Evolutionary conservation across 2,888 invertebrate genomes (phyloP), one percentile per base, ranked within the genome.

Genomic region (Drosophila demipolita): DNA sequence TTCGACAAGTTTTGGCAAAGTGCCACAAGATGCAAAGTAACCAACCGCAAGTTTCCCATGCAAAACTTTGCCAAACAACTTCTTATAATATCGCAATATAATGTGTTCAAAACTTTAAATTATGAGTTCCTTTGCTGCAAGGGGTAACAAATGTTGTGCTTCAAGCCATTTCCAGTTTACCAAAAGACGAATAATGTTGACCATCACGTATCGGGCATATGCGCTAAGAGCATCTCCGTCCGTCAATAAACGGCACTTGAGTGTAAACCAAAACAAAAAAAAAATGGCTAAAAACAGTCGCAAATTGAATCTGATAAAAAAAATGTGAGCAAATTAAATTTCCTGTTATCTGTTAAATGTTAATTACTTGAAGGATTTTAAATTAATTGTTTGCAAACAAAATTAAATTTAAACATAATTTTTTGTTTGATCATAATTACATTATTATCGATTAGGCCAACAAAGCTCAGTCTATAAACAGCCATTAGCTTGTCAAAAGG

Each of bases 31-130:
- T 58, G 35, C 61, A 49, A 66, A 49, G 36, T 60, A 73, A 66
- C 66, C 32, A 33, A 33, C 17, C 48, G n/a, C 26, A 75, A 62
- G 40, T 67, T 67, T 40, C 3, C 52, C 55, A 57, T 42, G 64
- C 50, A 42, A 67, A 57, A 67, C 35, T 55, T 42, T 38, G 15
- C 15, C 48, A 20, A 35, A 20, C 64, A 40, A 65, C 63, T 65
- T 63, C n/a, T 40, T 33, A 20, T 29, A 33, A 50, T 50, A 65
- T 65, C 6, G 40, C 64, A 40, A 49, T 38, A 36, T 38, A 23
- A 36, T 48, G n/a, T 26, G 36, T 23, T 20, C 33, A 17, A 40
- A 65, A 63, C 49, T 65, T 63, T 32, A 36, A 15, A 49, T 6
- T 23, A n/a, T 23, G 20, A 45, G 17, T 20, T 23, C 42, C 33